Conservation (phyloP, 35 echinoderm and acorn worm species). For the Apostichopus californicus region DNA sequence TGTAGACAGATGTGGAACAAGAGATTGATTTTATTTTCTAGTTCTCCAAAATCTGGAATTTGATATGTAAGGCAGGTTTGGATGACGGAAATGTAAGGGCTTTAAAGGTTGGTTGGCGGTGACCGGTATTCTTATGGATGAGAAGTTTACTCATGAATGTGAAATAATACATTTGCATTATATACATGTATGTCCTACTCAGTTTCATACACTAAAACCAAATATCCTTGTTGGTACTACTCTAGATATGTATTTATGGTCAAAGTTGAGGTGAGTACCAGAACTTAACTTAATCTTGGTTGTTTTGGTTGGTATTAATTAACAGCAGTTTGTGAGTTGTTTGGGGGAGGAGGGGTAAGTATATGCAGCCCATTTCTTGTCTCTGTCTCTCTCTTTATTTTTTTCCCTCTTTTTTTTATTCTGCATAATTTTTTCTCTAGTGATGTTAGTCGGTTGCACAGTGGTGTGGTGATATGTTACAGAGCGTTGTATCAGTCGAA, state of each 20-base stretch:
- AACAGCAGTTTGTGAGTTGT: slow-evolving; percentile 39
- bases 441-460: slow-evolving; percentile 43
- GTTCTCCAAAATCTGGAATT: too few relatives aligned
- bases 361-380: slow-evolving; percentile 30
- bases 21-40: too few relatives aligned
- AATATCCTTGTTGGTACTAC: slow-evolving; percentile 38
- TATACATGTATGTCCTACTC: background rate
- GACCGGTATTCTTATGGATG: too few relatives aligned
- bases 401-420: background rate
- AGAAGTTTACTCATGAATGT: background rate
- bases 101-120: too few relatives aligned
- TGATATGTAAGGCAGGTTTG: too few relatives aligned
- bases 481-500: background rate
- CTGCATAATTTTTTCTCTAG: background rate
- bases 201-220: slow-evolving; percentile 11
- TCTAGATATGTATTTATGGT: slow-evolving; percentile 9
- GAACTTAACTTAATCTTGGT: slow-evolving; percentile 6
- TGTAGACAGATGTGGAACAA: too few relatives aligned
- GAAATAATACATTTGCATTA: background rate
- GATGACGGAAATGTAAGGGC: too few relatives aligned
- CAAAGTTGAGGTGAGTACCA: slow-evolving; percentile 32
- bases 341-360: slow-evolving; percentile 1
- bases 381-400: background rate
- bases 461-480: slow-evolving; percentile 42
- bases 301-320: slow-evolving; percentile 39